phyloP scores from a whole-genome alignment of 2,888 invertebrate species.

The Belgica antarctica region DNA sequence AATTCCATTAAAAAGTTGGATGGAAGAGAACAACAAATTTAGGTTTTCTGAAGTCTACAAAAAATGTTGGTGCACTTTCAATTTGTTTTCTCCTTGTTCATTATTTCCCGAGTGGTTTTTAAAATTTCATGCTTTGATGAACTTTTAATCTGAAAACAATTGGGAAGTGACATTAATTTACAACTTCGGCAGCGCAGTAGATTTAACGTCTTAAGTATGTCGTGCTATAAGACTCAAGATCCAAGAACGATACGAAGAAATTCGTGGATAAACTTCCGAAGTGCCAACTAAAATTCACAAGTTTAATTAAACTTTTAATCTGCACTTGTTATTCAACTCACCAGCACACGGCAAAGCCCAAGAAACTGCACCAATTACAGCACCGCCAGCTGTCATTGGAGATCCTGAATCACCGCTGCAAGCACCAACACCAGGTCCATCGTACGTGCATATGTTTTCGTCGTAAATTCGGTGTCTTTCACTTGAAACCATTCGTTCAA shows the following conservation, averaged over 20 bases:
- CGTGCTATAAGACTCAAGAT: background rate
- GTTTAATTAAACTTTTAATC: constrained; percentile 13
- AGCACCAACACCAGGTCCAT: constrained; percentile 26
- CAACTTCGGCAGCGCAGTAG: too few relatives aligned
- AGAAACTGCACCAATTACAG: constrained; percentile 33
- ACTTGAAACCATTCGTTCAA: background rate
- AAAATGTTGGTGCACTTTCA: background rate
- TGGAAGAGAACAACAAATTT: background rate
- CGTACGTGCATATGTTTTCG: constrained; percentile 30
- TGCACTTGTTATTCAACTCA: too few relatives aligned
- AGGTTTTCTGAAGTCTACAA: too few relatives aligned
- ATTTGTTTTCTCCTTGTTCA: background rate
- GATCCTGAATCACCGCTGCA: constrained; percentile 38
- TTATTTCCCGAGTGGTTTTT: background rate
- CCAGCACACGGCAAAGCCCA: constrained; percentile 39
- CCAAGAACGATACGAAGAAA: background rate
- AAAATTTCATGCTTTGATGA: constrained; percentile 33
- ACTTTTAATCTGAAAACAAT: too few relatives aligned
- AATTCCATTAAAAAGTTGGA: background rate
- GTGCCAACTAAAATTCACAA: too few relatives aligned
- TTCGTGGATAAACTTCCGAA: background rate
- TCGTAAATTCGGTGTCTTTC: background rate
- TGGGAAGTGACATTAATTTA: too few relatives aligned
- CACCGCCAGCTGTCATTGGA: constrained; percentile 6
- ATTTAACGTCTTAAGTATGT: too few relatives aligned